phyloP scores from a whole-genome alignment of 2,888 invertebrate genomes.

The Deroplatys truncata region DNA sequence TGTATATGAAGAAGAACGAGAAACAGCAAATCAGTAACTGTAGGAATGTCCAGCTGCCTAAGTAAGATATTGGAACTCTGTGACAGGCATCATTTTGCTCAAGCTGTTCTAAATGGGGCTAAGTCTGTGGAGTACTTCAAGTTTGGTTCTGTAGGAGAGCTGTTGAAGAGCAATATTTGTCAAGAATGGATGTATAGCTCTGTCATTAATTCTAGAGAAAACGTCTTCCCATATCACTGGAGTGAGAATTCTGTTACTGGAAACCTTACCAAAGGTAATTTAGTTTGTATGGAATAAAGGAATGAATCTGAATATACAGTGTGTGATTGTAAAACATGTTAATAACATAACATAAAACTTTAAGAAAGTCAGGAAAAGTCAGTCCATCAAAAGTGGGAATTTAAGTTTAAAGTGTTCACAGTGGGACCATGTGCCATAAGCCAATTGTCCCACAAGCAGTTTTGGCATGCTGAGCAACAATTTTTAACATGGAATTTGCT shows the following conservation, averaged over 20 bases:
- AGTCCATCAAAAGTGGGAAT: too few species aligned
- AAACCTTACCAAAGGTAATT: constrained; percentile 12
- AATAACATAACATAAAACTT: too few species aligned
- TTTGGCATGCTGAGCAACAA: too few species aligned
- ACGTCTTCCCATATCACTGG: constrained; percentile 43
- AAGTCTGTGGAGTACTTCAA: constrained; percentile 28
- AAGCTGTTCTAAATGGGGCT: constrained; percentile 19
- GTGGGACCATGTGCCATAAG: too few species aligned
- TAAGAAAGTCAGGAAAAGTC: too few species aligned
- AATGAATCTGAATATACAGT: not conserved
- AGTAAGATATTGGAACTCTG: constrained; percentile 34
- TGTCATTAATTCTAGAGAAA: constrained; percentile 48
- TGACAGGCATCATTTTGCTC: constrained; percentile 33
- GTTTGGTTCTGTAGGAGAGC: constrained; percentile 49
- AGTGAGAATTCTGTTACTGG: not conserved
- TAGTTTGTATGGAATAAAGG: not conserved
- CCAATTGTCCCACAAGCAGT: too few species aligned
- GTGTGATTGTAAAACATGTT: too few species aligned
- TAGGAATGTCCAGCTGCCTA: constrained; percentile 6
- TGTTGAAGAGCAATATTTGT: constrained; percentile 53
- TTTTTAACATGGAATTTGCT: too few species aligned
- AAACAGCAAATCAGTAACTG: not conserved
- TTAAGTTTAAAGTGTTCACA: too few species aligned
- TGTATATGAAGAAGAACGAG: constrained; percentile 5
- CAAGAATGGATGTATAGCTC: constrained; percentile 53